Conservation (phyloP, 2,888 invertebrate species). For the Torymus texanus region DNA sequence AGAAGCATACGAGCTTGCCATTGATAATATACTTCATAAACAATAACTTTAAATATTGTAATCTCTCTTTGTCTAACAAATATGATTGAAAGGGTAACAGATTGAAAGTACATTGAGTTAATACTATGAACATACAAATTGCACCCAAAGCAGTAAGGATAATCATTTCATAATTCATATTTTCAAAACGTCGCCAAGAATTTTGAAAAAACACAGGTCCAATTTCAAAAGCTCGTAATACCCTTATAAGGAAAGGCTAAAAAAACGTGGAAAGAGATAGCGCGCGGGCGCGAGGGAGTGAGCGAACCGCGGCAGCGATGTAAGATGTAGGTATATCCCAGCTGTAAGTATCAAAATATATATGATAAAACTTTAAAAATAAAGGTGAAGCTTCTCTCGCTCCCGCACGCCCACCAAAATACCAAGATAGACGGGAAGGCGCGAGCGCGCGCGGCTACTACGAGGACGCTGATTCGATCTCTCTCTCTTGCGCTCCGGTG, state of each 20-base stretch:
- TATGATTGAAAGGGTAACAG: neutral
- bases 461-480: neutral
- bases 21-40: no score
- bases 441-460: neutral
- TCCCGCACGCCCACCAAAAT: no score
- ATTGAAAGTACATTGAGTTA: neutral
- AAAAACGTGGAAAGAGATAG: conserved; percentile 40
- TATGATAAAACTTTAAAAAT: conserved; percentile 53
- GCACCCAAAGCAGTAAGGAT: no score
- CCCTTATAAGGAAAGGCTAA: conserved; percentile 70
- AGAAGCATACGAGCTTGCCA: neutral
- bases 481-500: no score
- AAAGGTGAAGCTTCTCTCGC: conserved; percentile 27
- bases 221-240: conserved; percentile 67
- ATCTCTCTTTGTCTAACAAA: no score
- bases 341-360: conserved; percentile 48
- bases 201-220: conserved; percentile 55
- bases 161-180: no score
- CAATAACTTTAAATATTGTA: neutral
- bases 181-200: no score
- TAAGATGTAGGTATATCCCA: conserved; percentile 25
- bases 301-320: neutral
- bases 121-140: no score
- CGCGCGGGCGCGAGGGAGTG: neutral
- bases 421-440: neutral